Conservation (phyloP, 2,797 vertebrate species). For the Spinus olivaceus region DNA sequence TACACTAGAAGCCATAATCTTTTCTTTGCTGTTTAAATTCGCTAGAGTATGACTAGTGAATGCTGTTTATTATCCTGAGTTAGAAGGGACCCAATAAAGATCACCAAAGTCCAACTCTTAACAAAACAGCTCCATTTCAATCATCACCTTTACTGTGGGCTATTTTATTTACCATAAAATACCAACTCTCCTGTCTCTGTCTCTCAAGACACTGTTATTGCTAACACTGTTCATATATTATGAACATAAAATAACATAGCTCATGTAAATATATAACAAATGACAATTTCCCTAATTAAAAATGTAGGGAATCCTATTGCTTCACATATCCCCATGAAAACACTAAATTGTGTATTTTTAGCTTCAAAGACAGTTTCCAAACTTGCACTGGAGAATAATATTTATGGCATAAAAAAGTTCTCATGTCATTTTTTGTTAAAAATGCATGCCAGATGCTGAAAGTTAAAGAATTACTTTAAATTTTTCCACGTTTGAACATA, state of each 20-base stretch:
- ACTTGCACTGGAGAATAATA: background rate
- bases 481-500: background rate
- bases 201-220: background rate
- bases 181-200: background rate
- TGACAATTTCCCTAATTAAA: background rate
- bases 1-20: background rate
- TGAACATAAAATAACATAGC: background rate
- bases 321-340: background rate
- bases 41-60: background rate
- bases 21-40: background rate
- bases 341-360: background rate
- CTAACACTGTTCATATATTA: background rate
- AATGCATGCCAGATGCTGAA: background rate
- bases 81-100: background rate
- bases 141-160: background rate
- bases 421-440: background rate
- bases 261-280: background rate
- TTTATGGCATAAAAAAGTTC: background rate
- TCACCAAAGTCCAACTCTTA: background rate
- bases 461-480: background rate
- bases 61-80: background rate
- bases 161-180: background rate
- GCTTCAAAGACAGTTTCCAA: background rate
- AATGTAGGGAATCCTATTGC: background rate
- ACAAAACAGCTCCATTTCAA: background rate